phyloP scores from a whole-genome alignment of 37 sponge, comb jelly and placozoan species.

The Amphimedon queenslandica region DNA sequence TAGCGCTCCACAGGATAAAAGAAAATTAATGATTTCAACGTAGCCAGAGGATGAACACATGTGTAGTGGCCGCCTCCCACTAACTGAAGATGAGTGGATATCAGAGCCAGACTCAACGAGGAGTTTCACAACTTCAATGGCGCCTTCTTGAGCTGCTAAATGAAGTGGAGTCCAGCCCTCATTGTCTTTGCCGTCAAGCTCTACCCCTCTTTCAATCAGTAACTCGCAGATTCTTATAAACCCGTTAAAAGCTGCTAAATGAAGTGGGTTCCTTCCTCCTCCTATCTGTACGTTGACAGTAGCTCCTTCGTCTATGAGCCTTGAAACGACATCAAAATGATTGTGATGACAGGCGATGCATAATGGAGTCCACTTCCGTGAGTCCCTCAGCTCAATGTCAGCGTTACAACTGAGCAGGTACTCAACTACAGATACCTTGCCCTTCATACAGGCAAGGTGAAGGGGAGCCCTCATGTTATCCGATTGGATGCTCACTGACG shows the following conservation, averaged over 20 bases:
- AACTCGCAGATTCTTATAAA: constrained; percentile 34
- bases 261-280: constrained; percentile 67
- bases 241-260: constrained; percentile 50
- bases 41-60: constrained; percentile 59
- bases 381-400: constrained; percentile 53
- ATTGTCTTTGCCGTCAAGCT: constrained; percentile 36
- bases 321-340: constrained; percentile 26
- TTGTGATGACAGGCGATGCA: constrained; percentile 69
- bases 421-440: constrained; percentile 41
- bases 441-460: constrained; percentile 78
- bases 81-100: constrained; percentile 18
- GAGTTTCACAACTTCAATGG: constrained; percentile 32
- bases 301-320: constrained; percentile 40
- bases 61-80: constrained; percentile 59
- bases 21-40: constrained; percentile 29
- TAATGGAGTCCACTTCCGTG: constrained; percentile 63
- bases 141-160: constrained; percentile 54
- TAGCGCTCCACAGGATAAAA: constrained; percentile 32
- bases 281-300: constrained; percentile 50
- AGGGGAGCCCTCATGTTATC: constrained; percentile 65
- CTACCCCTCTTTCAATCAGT: constrained; percentile 33
- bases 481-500: constrained; percentile 57
- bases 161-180: constrained; percentile 74
- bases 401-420: constrained; percentile 50
- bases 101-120: constrained; percentile 48